These are phyloP conservation scores for Taeniopygia guttata DNA, from an alignment of 2,797 vertebrate genomes.

Conservation along the genomic window DNA sequence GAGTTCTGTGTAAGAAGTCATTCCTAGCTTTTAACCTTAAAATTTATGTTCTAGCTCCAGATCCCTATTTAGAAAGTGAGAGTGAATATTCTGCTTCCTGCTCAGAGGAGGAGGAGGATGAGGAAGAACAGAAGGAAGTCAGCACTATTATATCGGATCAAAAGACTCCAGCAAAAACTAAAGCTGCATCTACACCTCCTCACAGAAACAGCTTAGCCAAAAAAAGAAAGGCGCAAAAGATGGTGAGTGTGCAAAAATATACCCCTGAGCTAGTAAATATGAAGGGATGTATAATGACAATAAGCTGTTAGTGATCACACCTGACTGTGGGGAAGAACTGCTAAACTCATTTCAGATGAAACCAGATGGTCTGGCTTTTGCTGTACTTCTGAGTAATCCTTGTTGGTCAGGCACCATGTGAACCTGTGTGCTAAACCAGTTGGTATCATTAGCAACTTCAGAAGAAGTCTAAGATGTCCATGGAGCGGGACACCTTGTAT, in stretches of 20 bases:
- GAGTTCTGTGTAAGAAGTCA: neutral
- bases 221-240: conserved; percentile 78
- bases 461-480: neutral
- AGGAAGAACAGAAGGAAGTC: conserved; percentile 60
- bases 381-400: neutral
- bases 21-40: conserved; percentile 3
- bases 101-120: conserved; percentile 79
- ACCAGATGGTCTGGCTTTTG: neutral
- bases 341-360: neutral
- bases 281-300: neutral
- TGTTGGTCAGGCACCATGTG: neutral
- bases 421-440: neutral
- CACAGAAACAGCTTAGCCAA: conserved; percentile 82
- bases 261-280: neutral
- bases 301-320: neutral
- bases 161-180: conserved; percentile 45
- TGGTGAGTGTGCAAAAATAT: conserved; percentile 69
- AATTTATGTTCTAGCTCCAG: conserved; percentile 73
- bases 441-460: neutral
- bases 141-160: neutral
- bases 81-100: conserved; percentile 92
- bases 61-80: conserved; percentile 86
- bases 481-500: neutral
- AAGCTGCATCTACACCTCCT: conserved; percentile 28
- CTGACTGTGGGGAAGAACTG: neutral